Conservation (phyloP, 1,140 invertebrate genomes). For the Bombus balteatus region DNA sequence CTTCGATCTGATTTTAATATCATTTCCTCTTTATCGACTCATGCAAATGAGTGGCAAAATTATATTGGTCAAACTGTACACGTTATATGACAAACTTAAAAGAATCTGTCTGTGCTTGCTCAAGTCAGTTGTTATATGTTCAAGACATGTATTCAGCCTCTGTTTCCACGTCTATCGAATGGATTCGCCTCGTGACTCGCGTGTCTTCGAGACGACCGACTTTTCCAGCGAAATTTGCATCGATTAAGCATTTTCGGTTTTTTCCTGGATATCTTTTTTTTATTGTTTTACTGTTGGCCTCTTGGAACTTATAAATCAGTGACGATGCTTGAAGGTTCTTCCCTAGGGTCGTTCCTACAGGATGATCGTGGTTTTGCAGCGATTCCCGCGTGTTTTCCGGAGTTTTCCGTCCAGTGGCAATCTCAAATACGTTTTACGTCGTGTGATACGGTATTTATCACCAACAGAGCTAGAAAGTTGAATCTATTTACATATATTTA, state of each 20-base stretch:
- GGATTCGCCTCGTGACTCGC: slow-evolving; percentile 44
- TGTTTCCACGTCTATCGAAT: slow-evolving; percentile 9
- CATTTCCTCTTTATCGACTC: neutral
- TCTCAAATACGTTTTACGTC: neutral
- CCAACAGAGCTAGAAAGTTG: neutral
- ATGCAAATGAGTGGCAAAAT: neutral
- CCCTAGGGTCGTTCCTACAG: neutral
- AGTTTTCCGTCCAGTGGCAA: neutral
- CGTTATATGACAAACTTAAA: too few relatives aligned
- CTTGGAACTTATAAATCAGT: neutral
- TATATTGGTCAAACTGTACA: neutral
- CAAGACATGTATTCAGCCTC: slow-evolving; percentile 38
- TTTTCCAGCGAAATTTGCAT: neutral
- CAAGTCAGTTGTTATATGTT: neutral
- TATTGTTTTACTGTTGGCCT: neutral
- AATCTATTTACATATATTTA: neutral
- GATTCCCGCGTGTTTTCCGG: neutral
- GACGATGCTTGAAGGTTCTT: neutral
- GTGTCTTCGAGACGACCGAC: slow-evolving; percentile 66
- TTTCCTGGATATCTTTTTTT: neutral
- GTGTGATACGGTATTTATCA: neutral
- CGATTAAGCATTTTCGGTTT: neutral
- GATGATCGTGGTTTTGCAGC: neutral
- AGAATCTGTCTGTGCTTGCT: neutral
- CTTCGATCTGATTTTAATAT: neutral